Evolutionary conservation across 2,888 invertebrate species (phyloP).

Genomic region (Pollenia labialis): DNA sequence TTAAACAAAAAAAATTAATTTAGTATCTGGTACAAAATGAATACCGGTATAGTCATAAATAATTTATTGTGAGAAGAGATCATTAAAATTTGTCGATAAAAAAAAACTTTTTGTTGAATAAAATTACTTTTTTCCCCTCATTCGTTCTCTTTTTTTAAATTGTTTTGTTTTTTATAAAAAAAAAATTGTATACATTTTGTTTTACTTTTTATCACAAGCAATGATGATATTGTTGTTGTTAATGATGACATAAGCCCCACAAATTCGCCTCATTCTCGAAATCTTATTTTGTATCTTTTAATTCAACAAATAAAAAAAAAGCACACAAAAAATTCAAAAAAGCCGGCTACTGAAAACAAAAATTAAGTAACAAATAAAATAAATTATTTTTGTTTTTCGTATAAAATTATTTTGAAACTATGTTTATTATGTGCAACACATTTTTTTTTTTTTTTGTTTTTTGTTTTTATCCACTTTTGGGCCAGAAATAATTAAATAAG

Average conservation of each 20-base stretch:
- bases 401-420: constrained; percentile 1
- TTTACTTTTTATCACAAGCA: constrained; percentile 15
- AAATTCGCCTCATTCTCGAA: constrained; percentile 25
- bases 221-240: constrained; percentile 36
- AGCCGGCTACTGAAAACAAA: constrained; percentile 42
- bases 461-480: constrained; percentile 15
- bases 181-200: neutral
- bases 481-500: neutral
- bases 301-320: neutral
- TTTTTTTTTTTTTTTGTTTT: neutral
- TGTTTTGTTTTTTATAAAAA: neutral
- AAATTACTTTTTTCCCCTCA: constrained; percentile 33
- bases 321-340: constrained; percentile 16
- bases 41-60: constrained; percentile 2
- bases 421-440: constrained; percentile 20
- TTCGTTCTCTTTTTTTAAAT: constrained; percentile 11
- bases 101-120: constrained; percentile 12
- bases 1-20: too few relatives aligned
- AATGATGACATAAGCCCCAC: constrained; percentile 66
- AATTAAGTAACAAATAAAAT: constrained; percentile 41
- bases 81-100: neutral
- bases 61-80: constrained; percentile 8
- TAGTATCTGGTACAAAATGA: neutral
- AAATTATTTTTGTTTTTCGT: neutral
- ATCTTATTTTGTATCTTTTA: constrained; percentile 2